Evolutionary conservation across 2,797 vertebrate species (phyloP).

Genomic region (Pantherophis vulpinus): DNA sequence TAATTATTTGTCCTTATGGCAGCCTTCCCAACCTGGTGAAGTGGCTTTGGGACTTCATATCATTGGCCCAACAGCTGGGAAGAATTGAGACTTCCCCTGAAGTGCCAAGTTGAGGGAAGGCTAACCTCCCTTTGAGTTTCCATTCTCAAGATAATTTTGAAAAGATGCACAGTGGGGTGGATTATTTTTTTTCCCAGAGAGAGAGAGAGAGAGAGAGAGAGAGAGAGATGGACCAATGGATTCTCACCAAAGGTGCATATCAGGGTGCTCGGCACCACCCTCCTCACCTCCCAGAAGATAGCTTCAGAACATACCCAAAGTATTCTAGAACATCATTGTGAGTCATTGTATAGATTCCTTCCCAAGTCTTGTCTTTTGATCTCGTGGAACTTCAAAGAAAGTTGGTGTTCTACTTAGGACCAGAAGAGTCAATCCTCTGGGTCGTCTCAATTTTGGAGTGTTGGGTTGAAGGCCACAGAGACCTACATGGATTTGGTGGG

Average conservation of each 20-base stretch:
- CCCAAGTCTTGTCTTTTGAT: background rate
- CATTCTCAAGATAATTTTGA: background rate
- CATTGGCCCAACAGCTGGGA: no score
- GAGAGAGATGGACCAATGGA: background rate
- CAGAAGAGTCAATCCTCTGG: background rate
- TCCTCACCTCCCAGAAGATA: background rate
- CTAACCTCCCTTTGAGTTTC: background rate
- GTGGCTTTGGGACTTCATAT: background rate
- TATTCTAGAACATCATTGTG: slow-evolving; percentile 26
- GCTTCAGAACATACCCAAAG: background rate
- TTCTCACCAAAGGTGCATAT: background rate
- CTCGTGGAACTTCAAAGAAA: background rate
- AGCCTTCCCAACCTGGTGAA: background rate
- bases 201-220: background rate
- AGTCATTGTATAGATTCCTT: background rate
- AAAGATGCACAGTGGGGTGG: background rate
- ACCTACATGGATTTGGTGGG: slow-evolving; percentile 3
- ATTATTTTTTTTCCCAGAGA: background rate
- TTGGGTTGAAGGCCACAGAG: background rate
- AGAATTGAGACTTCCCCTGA: background rate
- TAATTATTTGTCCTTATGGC: background rate
- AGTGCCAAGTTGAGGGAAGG: background rate
- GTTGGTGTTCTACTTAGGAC: background rate
- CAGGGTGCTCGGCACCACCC: background rate
- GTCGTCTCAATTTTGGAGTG: background rate